A percentile compares a stretch with the other conserved stretches of the same genome.
phyloP scores from a whole-genome alignment of 2,797 vertebrate genomes.

The Tamandua tetradactyla region DNA sequence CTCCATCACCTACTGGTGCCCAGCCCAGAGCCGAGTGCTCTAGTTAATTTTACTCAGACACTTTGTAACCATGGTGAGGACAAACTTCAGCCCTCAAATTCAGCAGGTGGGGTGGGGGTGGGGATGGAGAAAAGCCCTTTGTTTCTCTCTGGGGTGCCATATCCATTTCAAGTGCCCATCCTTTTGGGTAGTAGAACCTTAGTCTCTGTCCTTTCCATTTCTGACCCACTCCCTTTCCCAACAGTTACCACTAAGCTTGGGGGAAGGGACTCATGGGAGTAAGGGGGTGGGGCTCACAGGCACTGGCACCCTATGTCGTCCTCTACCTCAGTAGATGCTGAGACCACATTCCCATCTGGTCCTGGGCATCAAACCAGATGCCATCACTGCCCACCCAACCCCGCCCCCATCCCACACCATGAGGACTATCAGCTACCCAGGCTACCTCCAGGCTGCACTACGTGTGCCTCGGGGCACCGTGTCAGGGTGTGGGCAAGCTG shows the following conservation, averaged over 20 bases:
- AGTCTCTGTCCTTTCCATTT: background rate
- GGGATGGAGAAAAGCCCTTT: background rate
- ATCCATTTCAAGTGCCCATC: background rate
- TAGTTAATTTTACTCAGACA: background rate
- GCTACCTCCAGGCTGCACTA: background rate
- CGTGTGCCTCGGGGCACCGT: no score
- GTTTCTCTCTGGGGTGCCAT: background rate
- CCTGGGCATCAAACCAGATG: background rate
- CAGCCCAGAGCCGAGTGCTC: no score
- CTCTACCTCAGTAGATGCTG: rapidly evolving
- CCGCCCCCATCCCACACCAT: background rate
- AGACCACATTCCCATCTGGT: no score
- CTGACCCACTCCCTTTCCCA: no score
- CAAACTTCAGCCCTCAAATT: background rate
- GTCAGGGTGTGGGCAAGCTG: rapidly evolving
- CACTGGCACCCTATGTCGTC: no score
- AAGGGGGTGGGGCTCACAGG: no score
- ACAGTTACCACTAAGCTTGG: no score
- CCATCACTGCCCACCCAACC: background rate
- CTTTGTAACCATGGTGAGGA: no score
- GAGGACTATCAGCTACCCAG: background rate
- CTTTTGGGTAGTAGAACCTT: background rate
- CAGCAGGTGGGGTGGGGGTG: no score
- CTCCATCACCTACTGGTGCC: background rate
- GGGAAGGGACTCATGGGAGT: rapidly evolving